Conservation (phyloP, 2,113 vertebrate genomes). For the Elephantulus edwardii region DNA sequence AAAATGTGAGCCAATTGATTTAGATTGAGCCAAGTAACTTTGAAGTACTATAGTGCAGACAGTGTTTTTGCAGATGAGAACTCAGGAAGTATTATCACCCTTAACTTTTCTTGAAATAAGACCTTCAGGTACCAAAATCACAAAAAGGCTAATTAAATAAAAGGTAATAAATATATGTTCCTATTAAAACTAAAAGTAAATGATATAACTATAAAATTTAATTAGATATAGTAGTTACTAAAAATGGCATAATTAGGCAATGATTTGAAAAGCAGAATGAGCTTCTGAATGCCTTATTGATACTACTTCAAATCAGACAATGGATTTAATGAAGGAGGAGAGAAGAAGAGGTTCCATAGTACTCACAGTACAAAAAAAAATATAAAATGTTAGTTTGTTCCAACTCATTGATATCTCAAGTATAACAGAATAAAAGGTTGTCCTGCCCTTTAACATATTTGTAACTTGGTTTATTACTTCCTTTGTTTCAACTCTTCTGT, state of each 20-base stretch:
- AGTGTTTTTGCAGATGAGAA: not conserved
- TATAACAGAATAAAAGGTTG: too few relatives aligned
- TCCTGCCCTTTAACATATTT: too few relatives aligned
- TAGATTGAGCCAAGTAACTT: not conserved
- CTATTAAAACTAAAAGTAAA: not conserved
- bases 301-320: not conserved
- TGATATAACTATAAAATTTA: not conserved
- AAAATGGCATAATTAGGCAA: not conserved
- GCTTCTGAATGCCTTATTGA: not conserved
- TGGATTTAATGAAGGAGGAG: not conserved
- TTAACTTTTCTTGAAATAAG: not conserved
- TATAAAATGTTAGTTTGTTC: too few relatives aligned
- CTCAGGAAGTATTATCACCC: not conserved
- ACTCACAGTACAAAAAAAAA: not conserved
- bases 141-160: too few relatives aligned
- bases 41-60: not conserved
- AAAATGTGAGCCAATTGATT: not conserved
- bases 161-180: not conserved
- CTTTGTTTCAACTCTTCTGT: too few relatives aligned
- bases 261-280: not conserved
- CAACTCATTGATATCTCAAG: too few relatives aligned
- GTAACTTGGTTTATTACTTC: too few relatives aligned
- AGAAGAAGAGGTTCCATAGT: not conserved
- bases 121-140: too few relatives aligned
- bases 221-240: not conserved